Evolutionary conservation across 2,113 vertebrate species (phyloP).

Genomic region (Daboia siamensis): DNA sequence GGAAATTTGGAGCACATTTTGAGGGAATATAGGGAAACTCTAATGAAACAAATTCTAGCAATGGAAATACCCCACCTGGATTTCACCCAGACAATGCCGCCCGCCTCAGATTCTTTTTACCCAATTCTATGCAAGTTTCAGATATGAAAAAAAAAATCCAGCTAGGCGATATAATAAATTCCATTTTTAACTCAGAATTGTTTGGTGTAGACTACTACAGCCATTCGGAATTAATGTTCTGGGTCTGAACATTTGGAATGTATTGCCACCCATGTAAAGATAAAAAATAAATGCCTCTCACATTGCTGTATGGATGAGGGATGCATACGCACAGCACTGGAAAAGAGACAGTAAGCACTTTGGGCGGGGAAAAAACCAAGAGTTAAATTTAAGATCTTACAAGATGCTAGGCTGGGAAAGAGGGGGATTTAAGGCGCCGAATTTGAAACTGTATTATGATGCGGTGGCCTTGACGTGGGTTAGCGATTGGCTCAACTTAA

Average conservation of each 20-base stretch:
- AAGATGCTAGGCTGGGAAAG: no score
- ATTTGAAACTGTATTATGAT: no score
- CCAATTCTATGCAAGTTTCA: background rate
- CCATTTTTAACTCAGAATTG: background rate
- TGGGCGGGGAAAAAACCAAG: no score
- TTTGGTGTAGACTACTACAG: background rate
- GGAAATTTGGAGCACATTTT: background rate
- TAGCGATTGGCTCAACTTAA: no score
- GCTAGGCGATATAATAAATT: background rate
- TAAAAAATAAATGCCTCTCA: background rate
- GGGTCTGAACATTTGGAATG: background rate
- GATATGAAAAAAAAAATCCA: background rate
- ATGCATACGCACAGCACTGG: constrained; percentile 33
- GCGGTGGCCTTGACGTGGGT: no score
- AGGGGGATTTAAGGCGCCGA: no score
- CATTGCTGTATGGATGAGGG: background rate
- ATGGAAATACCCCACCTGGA: background rate
- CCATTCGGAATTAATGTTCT: background rate
- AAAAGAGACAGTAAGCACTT: background rate
- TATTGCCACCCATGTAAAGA: background rate
- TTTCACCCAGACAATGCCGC: background rate
- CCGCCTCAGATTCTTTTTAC: background rate
- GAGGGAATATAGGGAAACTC: background rate
- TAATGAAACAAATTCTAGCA: background rate
- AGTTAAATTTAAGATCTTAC: no score